Conservation (phyloP, 2,797 vertebrate species). For the Brachymystax lenok region DNA sequence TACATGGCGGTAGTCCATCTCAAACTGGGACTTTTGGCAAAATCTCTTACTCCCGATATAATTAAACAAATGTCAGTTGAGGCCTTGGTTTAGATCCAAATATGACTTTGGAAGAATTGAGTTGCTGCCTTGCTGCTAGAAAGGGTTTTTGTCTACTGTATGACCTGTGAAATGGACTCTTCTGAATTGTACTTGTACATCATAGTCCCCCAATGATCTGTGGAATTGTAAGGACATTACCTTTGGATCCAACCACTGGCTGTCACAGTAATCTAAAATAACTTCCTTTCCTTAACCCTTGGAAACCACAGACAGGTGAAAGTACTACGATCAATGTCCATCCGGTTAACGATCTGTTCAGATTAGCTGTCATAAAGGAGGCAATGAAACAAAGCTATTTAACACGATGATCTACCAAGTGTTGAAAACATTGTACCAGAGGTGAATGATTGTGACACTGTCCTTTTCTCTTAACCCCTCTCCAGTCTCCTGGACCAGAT, state of each 20-base stretch:
- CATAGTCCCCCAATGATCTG: background rate
- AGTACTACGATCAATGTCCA: too few relatives aligned
- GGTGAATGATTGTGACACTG: background rate
- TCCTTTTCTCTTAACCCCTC: constrained; percentile 10
- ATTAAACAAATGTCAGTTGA: background rate
- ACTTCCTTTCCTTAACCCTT: background rate
- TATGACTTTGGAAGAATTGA: background rate
- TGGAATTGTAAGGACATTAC: background rate
- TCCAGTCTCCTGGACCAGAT: constrained; percentile 93
- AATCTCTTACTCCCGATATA: background rate
- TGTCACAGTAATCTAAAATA: background rate
- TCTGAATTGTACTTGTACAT: background rate
- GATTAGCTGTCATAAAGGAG: background rate
- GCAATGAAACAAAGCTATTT: background rate
- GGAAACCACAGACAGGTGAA: background rate
- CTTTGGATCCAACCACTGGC: background rate
- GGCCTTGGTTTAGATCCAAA: background rate
- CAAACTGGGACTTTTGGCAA: constrained; percentile 1
- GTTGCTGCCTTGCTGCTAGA: background rate
- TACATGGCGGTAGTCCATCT: constrained; percentile 1
- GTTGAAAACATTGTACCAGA: background rate
- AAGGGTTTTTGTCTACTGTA: background rate
- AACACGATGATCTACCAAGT: background rate
- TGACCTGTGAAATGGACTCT: background rate
- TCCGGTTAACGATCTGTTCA: background rate